phyloP scores from a whole-genome alignment of 1,140 invertebrate species.

The Augochlora pura region DNA sequence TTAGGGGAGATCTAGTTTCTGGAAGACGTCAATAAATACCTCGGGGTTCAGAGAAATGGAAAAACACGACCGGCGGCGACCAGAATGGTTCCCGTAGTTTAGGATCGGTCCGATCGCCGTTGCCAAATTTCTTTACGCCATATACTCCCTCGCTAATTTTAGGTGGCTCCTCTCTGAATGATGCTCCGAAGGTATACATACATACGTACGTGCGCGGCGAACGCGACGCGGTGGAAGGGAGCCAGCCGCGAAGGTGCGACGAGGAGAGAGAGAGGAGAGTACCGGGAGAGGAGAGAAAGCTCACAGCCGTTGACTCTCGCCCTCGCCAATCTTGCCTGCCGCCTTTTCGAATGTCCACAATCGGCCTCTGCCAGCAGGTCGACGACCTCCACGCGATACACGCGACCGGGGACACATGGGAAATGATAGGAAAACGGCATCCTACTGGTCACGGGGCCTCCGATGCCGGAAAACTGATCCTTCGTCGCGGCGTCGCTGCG shows the following conservation, averaged over 20 bases:
- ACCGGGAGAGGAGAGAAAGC: not conserved
- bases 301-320: constrained; percentile 30
- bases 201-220: constrained; percentile 5
- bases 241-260: not conserved
- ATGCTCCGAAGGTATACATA: constrained; percentile 58
- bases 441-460: not conserved
- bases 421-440: constrained; percentile 35
- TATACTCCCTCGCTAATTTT: constrained; percentile 71
- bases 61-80: not conserved
- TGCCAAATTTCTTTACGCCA: constrained; percentile 66
- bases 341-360: constrained; percentile 71
- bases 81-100: not conserved
- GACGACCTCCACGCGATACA: constrained; percentile 50
- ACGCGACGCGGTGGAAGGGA: constrained; percentile 31
- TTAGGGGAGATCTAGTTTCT: not conserved
- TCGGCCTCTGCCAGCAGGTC: constrained; percentile 61
- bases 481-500: not conserved
- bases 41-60: not conserved
- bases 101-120: constrained; percentile 19
- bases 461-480: not conserved
- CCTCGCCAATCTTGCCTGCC: constrained; percentile 58
- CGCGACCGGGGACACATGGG: constrained; percentile 5
- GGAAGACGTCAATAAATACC: not conserved
- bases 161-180: constrained; percentile 66
- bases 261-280: not conserved